Conservation (phyloP, 2,797 vertebrate genomes). For the Gadopsis bispinosus region DNA sequence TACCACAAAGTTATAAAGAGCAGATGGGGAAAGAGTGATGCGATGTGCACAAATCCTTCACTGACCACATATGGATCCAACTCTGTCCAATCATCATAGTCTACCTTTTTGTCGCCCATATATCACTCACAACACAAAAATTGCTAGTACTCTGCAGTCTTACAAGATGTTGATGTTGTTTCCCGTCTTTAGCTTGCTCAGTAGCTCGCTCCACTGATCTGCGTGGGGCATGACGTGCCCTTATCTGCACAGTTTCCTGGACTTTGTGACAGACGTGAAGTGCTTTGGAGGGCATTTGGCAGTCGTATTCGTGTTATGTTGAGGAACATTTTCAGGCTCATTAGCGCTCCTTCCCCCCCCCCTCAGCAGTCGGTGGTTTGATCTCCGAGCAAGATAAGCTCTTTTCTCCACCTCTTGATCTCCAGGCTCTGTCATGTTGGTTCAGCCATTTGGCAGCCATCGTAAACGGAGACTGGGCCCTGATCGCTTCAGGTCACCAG, state of each 20-base stretch:
- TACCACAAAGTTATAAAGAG: neutral
- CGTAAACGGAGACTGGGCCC: conserved; percentile 67
- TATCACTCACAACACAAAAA: conserved; percentile 28
- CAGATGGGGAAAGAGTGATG: conserved; percentile 4
- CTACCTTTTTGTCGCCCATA: conserved; percentile 7
- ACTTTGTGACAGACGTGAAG: conserved; percentile 49
- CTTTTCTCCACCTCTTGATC: conserved; percentile 63
- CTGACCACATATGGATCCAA: conserved; percentile 28
- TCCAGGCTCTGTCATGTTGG: conserved; percentile 70
- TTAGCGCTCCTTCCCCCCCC: conserved; percentile 64
- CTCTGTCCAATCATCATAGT: conserved; percentile 35
- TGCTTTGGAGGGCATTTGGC: conserved; percentile 59
- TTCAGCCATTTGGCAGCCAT: conserved; percentile 77
- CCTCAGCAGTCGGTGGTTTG: conserved; percentile 63
- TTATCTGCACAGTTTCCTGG: conserved; percentile 45
- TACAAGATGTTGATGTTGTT: conserved; percentile 43
- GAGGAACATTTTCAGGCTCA: conserved; percentile 76
- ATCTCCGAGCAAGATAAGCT: conserved; percentile 70
- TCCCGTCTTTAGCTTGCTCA: conserved; percentile 36
- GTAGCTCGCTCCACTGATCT: conserved; percentile 35
- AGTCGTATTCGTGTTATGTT: conserved; percentile 46
- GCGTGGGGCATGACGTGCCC: neutral
- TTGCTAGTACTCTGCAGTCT: conserved; percentile 23
- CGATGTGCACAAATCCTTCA: conserved; percentile 37
- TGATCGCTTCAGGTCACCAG: conserved; percentile 71